These are phyloP conservation scores for Dipodomys ordii DNA, from an alignment of 2,113 vertebrate genomes.

Conservation along the genomic window DNA sequence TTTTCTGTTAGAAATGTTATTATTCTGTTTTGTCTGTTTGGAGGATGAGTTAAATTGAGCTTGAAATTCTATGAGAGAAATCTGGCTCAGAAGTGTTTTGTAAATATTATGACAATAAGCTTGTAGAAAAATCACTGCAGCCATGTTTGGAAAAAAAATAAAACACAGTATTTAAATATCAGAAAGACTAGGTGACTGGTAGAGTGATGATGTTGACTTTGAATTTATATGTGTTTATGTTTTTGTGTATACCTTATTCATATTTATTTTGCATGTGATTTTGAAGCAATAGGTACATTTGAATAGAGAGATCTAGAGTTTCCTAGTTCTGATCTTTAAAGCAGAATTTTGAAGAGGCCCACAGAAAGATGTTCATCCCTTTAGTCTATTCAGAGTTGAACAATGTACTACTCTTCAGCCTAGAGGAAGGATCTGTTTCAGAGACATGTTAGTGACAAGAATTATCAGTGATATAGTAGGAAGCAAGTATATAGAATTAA, in stretches of 20 bases:
- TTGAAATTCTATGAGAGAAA: conserved; percentile 80
- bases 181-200: conserved; percentile 13
- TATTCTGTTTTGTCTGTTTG: conserved; percentile 70
- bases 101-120: conserved; percentile 74
- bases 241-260: background rate
- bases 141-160: background rate
- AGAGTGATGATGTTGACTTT: background rate
- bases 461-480: background rate
- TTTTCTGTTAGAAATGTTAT: conserved; percentile 57
- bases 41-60: conserved; percentile 82
- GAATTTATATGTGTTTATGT: background rate
- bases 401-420: background rate
- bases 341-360: background rate
- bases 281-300: background rate
- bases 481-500: background rate
- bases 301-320: background rate
- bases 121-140: background rate
- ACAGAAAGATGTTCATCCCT: background rate
- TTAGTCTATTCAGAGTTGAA: background rate
- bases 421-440: background rate
- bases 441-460: background rate
- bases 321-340: background rate
- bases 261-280: too few relatives aligned
- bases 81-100: conserved; percentile 73
- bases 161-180: conserved; percentile 15